These are phyloP conservation scores for Astropecten irregularis DNA, from an alignment of 53 echinoderm and acorn worm genomes.

Conservation along the genomic window DNA sequence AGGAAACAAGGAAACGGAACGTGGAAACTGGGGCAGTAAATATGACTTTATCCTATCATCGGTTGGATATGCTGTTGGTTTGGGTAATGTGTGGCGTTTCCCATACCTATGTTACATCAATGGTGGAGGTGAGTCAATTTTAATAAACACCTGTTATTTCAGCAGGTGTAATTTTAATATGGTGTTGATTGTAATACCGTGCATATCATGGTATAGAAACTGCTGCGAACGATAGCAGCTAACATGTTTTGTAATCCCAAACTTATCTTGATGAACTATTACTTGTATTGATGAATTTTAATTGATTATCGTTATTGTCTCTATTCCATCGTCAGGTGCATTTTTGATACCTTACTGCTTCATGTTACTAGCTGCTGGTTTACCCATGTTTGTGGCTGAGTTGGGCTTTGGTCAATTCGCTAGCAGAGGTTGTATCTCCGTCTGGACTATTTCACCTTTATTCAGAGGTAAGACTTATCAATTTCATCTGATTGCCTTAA, in stretches of 20 bases:
- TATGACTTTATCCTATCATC: constrained; percentile 53
- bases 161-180: too few relatives aligned
- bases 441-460: constrained; percentile 70
- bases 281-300: too few relatives aligned
- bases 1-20: not conserved
- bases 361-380: constrained; percentile 53
- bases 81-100: constrained; percentile 64
- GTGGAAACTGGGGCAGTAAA: constrained; percentile 45
- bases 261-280: too few relatives aligned
- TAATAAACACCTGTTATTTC: not conserved
- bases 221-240: too few relatives aligned
- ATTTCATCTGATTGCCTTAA: too few relatives aligned
- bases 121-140: constrained; percentile 44
- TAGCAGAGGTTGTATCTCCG: constrained; percentile 54
- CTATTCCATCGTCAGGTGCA: too few relatives aligned
- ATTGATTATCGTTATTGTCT: too few relatives aligned
- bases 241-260: too few relatives aligned
- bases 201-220: too few relatives aligned
- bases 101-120: constrained; percentile 62
- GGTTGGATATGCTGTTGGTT: constrained; percentile 50
- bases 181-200: too few relatives aligned
- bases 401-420: constrained; percentile 78
- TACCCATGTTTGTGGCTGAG: constrained; percentile 69
- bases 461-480: constrained; percentile 61
- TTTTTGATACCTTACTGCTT: constrained; percentile 24